These are phyloP conservation scores for Cyanoderma ruficeps DNA, from an alignment of 2,113 vertebrate species.

Conservation along the genomic window DNA sequence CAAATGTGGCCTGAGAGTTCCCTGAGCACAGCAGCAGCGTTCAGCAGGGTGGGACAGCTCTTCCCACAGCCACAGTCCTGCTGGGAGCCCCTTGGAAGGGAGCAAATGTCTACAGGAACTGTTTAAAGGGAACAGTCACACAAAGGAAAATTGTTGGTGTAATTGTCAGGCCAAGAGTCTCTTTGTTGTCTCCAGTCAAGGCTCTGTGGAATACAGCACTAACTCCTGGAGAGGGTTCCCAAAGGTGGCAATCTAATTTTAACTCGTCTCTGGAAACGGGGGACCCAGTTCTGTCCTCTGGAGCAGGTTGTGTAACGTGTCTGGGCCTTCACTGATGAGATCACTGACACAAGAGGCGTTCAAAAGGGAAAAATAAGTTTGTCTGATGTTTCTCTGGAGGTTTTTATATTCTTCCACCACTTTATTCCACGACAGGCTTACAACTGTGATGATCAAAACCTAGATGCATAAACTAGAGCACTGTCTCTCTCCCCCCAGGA, in stretches of 20 bases:
- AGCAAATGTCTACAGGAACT: neutral
- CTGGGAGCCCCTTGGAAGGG: neutral
- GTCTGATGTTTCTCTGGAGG: neutral
- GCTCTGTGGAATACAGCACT: rapidly evolving
- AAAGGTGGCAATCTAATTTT: neutral
- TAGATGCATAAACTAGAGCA: neutral
- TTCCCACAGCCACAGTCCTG: rapidly evolving
- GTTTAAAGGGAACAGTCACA: rapidly evolving
- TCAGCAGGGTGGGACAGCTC: neutral
- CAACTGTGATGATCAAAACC: neutral
- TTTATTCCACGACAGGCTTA: neutral
- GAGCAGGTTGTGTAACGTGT: neutral
- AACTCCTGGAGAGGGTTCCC: neutral
- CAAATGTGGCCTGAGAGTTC: neutral
- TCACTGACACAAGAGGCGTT: rapidly evolving
- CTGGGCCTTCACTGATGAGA: neutral
- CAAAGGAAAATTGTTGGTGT: neutral
- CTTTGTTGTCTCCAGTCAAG: rapidly evolving
- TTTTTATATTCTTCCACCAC: neutral
- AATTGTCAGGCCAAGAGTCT: neutral
- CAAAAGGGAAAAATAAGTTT: neutral
- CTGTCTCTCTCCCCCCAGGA: neutral
- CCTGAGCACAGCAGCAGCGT: neutral
- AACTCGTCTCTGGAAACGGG: rapidly evolving
- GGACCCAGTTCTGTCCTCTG: neutral